Base-by-base conservation (phyloP, 2,888 invertebrate genomes). In the Melanostoma mellinum region DNA sequence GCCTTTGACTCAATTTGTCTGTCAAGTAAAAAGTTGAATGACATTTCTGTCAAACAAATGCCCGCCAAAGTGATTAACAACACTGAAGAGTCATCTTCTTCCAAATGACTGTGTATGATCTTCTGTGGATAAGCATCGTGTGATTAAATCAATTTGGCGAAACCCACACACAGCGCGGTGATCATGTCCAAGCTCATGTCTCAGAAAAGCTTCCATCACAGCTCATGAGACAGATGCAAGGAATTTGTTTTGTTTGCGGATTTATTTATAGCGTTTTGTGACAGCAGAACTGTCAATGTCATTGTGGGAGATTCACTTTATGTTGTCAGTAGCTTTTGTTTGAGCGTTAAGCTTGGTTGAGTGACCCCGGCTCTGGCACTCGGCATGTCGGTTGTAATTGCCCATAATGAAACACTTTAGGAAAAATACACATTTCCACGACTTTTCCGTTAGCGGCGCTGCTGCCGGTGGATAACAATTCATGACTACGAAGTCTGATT, bases 331-430 rank as follows among this genome's bases (percentile, higher is more conserved):
- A 20, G 36, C 63, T 20, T 38, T 46, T 48, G 40, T 53, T 4
- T n/a, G 8, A 20, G 10, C 5, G 44, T 6, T 35, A 55, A 35
- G 3, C 3, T 4, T 53, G 65, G 63, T 50, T 74, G 74, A 74
- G 56, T 74, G 74, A 74, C 58, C 74, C 65, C 48, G 20, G 20
- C 20, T 42, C 35, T 8, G 9, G n/a, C 36, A 6, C 35, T 20
- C 30, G 8, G 56, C 38, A 38, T 56, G 56, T 56, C 56, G 46
- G 56, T 20, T 71, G 40, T 67, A 75, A 75, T 75, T 67, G 60
- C 58, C 53, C 76, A 60, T 76, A 69, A 76, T 76, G 76, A 76
- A 56, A 75, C 61, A 61, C 61, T 48, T 50, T 33, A 48, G 42
- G 33, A 44, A 42, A 58, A 42, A 52, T 56, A 60, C 52, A 58